Evolutionary conservation across 2,888 invertebrate genomes (phyloP).

Genomic region (Charanyca ferruginea): DNA sequence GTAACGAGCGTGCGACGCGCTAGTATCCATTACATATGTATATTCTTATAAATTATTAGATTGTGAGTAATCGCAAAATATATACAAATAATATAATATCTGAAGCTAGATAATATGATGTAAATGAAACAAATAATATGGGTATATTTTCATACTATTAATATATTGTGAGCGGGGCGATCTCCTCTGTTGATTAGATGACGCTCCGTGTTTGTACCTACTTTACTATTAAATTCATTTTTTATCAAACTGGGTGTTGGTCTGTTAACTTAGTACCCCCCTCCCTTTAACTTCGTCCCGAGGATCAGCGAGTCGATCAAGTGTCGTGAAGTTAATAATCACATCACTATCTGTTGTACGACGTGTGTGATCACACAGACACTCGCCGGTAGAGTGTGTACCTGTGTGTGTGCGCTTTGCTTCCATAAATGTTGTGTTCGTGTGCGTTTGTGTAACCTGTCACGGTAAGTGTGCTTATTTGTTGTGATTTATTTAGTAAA

Average conservation of each 20-base stretch:
- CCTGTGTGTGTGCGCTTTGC: conserved; percentile 66
- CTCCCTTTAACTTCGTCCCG: conserved; percentile 37
- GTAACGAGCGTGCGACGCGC: conserved; percentile 50
- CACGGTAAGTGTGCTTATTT: conserved; percentile 66
- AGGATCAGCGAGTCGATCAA: conserved; percentile 9
- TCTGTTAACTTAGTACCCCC: conserved; percentile 55
- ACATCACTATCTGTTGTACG: not conserved
- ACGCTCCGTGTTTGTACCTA: conserved; percentile 72
- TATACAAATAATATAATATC: conserved; percentile 60
- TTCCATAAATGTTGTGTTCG: conserved; percentile 58
- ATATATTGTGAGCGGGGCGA: conserved; percentile 68
- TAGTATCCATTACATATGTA: conserved; percentile 46
- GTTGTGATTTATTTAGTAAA: conserved; percentile 40
- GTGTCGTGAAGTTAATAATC: not conserved
- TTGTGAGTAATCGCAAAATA: conserved; percentile 60
- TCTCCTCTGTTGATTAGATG: conserved; percentile 58
- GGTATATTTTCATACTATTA: conserved; percentile 67
- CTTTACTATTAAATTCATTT: conserved; percentile 75
- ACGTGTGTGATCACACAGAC: not conserved
- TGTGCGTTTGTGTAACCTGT: conserved; percentile 57
- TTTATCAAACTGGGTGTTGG: conserved; percentile 71
- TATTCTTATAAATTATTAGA: conserved; percentile 61
- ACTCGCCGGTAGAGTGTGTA: conserved; percentile 24
- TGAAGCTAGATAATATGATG: conserved; percentile 61
- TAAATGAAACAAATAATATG: conserved; percentile 68